phyloP scores from a whole-genome alignment of 1,140 invertebrate species.

The Drosophila pseudoananassae region DNA sequence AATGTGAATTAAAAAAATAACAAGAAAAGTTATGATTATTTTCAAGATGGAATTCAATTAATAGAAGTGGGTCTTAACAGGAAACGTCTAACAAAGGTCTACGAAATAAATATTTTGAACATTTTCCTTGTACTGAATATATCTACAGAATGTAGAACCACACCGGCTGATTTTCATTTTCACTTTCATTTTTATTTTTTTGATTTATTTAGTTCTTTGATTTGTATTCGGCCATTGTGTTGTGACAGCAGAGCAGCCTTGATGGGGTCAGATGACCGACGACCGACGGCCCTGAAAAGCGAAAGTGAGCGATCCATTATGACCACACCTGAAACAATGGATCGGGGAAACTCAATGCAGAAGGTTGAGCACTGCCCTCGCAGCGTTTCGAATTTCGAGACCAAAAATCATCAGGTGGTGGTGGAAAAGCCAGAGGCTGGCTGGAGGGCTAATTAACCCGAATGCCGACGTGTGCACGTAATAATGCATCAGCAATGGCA shows the following conservation, averaged over 20 bases:
- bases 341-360: background rate
- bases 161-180: background rate
- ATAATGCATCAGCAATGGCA: slow-evolving; percentile 64
- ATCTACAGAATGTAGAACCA: too few species aligned
- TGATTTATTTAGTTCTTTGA: background rate
- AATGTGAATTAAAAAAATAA: background rate
- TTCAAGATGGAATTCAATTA: too few species aligned
- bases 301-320: slow-evolving; percentile 56
- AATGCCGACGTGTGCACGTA: slow-evolving; percentile 42
- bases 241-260: slow-evolving; percentile 19
- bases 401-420: slow-evolving; percentile 49
- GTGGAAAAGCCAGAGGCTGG: slow-evolving; percentile 17
- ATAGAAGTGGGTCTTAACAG: background rate
- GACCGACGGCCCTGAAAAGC: slow-evolving; percentile 44
- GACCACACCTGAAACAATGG: slow-evolving; percentile 51
- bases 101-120: background rate
- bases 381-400: slow-evolving; percentile 18
- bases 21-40: background rate
- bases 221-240: background rate
- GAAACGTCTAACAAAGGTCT: background rate
- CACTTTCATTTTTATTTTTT: background rate
- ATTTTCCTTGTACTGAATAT: too few species aligned
- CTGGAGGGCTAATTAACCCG: slow-evolving; percentile 48
- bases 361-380: slow-evolving; percentile 8
- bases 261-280: slow-evolving; percentile 1